Conservation (phyloP, 2,113 vertebrate species). For the Coryphaenoides rupestris region DNA sequence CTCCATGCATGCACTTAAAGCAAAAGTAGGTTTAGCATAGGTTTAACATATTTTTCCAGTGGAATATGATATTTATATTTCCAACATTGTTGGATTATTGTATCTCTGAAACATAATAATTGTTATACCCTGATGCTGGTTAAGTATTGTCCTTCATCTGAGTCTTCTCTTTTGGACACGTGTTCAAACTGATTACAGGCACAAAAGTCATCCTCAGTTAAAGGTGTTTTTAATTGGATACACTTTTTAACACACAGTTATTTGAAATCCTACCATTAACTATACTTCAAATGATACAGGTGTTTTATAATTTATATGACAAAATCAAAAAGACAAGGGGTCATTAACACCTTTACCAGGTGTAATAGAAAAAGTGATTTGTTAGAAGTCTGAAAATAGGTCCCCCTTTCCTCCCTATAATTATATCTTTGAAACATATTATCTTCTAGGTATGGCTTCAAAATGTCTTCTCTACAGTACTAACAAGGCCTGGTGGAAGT, state of each 20-base stretch:
- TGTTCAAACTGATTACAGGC: constrained; percentile 24
- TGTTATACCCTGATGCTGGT: no score
- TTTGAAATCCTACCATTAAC: constrained; percentile 64
- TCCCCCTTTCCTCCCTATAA: constrained; percentile 68
- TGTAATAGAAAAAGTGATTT: constrained; percentile 76
- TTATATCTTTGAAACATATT: constrained; percentile 75
- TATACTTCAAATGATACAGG: constrained; percentile 64
- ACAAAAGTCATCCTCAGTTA: constrained; percentile 23
- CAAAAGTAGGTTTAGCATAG: no score
- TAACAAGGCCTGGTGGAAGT: constrained; percentile 64
- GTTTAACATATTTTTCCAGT: no score
- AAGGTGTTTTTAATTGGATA: constrained; percentile 58
- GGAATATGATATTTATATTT: no score
- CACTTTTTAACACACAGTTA: constrained; percentile 30
- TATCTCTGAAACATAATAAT: no score
- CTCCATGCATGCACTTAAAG: no score
- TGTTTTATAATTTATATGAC: constrained; percentile 72
- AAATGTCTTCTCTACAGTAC: constrained; percentile 57
- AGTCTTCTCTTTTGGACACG: constrained; percentile 11
- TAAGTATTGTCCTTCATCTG: neutral
- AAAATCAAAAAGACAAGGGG: constrained; percentile 73
- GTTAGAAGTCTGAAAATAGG: constrained; percentile 74
- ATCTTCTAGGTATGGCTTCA: constrained; percentile 68
- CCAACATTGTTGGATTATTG: no score
- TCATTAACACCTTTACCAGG: constrained; percentile 76